Evolutionary conservation across 2,888 invertebrate species (phyloP).

Genomic region (Campaea margaritaria): DNA sequence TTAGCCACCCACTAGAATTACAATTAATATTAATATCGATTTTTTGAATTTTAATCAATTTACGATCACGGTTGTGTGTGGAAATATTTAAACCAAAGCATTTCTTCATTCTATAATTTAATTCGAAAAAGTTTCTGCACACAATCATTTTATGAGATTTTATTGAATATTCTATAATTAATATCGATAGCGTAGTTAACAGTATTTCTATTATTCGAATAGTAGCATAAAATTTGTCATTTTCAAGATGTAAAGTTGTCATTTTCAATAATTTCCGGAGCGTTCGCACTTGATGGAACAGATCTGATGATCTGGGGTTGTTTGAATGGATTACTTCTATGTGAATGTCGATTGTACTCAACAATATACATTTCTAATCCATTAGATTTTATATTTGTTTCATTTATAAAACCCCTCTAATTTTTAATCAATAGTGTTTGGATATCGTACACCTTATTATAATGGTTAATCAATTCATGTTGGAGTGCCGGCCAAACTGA

Average conservation of each 20-base stretch:
- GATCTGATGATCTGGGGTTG: conserved; percentile 54
- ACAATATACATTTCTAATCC: conserved; percentile 85
- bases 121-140: conserved; percentile 52
- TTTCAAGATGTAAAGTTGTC: conserved; percentile 69
- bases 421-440: no score
- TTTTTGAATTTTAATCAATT: conserved; percentile 69
- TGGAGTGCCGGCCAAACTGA: no score
- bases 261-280: conserved; percentile 63
- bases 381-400: conserved; percentile 77
- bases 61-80: conserved; percentile 56
- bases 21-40: conserved; percentile 55
- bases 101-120: conserved; percentile 22
- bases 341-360: conserved; percentile 82
- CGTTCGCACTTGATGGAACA: conserved; percentile 45
- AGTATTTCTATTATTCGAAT: conserved; percentile 67
- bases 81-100: conserved; percentile 46
- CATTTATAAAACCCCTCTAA: conserved; percentile 45
- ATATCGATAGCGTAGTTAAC: conserved; percentile 71
- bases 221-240: conserved; percentile 80
- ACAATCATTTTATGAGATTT: conserved; percentile 65
- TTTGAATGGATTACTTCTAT: conserved; percentile 68
- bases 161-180: conserved; percentile 76
- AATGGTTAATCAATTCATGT: no score
- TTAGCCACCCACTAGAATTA: conserved; percentile 62
- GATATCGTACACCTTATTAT: no score